Base-by-base conservation (phyloP, 1,140 invertebrate species). In the Maconellicoccus hirsutus region DNA sequence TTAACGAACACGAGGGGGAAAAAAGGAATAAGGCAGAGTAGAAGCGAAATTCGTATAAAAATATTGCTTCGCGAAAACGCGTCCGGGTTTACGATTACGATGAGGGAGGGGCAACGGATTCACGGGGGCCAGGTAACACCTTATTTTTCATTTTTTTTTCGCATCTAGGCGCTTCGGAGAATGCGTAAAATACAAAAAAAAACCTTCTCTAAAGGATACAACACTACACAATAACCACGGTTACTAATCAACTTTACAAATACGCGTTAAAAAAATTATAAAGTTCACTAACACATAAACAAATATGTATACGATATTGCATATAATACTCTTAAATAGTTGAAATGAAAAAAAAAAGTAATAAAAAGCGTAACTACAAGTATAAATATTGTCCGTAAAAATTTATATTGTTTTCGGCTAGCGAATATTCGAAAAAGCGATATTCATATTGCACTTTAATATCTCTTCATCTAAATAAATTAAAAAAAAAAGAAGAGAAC, bases 361-460 rank as follows among this genome's bases (percentile, higher is more conserved):
- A 16, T 8, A 16, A 52, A 19, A 52, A 52, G 42, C 42, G 42
- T 52, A 52, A 52, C 42, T 52, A 52, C 42, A 19, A 4, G n/a
- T 52, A 52, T 52, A 52, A 52, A 52, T 52, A 52, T 52, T 52
- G 42, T 52, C 42, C 42, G 42, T 52, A 52, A 16, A 52, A 52
- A 33, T 33, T 3, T 52, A 52, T 52, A 52, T 16, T 52, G 42
- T 52, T 52, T n/a, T 52, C 42, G 42, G 42, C 42, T 52, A 52
- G 42, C 42, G 42, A 52, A 38, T 38, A 38, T 52, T 52, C 16
- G n/a, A 52, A 52, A 19, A 33, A 33, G 12, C 29, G 29, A 33
- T 33, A 33, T 52, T 52, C n/a, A 52, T 52, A 52, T 52, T 52
- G 42, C 42, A 52, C 42, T 52, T 52, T 52, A 52, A 2, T 38